phyloP scores from a whole-genome alignment of 2,888 invertebrate genomes.

The Steromphala cineraria region DNA sequence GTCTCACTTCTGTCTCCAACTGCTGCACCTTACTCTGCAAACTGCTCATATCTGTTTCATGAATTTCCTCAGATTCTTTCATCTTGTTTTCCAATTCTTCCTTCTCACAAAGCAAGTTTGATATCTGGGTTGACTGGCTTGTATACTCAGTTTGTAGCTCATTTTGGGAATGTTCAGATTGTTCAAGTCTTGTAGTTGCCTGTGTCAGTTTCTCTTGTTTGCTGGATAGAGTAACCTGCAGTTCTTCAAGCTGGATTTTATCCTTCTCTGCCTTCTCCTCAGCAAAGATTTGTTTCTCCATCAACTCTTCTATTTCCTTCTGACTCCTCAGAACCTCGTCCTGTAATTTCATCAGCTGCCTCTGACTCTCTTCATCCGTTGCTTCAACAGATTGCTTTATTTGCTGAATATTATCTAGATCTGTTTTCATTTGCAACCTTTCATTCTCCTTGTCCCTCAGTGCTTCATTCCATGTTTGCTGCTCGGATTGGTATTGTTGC shows the following conservation, averaged over 20 bases:
- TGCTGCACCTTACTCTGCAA: not conserved
- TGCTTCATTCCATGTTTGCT: not conserved
- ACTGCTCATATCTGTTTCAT: not conserved
- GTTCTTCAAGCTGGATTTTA: slow-evolving; percentile 10
- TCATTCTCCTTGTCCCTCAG: not conserved
- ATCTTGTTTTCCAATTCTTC: not conserved
- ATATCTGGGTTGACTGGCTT: not conserved
- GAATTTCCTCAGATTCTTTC: not conserved
- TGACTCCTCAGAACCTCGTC: not conserved
- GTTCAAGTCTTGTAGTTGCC: slow-evolving; percentile 18
- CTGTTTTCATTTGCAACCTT: not conserved
- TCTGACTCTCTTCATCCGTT: not conserved
- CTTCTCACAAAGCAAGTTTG: not conserved
- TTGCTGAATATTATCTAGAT: not conserved
- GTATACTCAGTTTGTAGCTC: not conserved
- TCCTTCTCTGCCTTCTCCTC: not conserved
- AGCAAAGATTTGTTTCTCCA: not conserved
- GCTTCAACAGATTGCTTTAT: slow-evolving; percentile 3
- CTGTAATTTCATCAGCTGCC: not conserved
- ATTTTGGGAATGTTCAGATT: not conserved
- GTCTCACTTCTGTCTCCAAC: not conserved
- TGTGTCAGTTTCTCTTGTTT: slow-evolving; percentile 37
- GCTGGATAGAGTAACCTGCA: slow-evolving; percentile 13
- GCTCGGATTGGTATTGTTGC: not conserved
- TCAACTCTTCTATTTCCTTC: not conserved